Evolutionary conservation across 2,888 invertebrate genomes (phyloP), one percentile per base, ranked within the genome.

Genomic region (Chironomus tentans): DNA sequence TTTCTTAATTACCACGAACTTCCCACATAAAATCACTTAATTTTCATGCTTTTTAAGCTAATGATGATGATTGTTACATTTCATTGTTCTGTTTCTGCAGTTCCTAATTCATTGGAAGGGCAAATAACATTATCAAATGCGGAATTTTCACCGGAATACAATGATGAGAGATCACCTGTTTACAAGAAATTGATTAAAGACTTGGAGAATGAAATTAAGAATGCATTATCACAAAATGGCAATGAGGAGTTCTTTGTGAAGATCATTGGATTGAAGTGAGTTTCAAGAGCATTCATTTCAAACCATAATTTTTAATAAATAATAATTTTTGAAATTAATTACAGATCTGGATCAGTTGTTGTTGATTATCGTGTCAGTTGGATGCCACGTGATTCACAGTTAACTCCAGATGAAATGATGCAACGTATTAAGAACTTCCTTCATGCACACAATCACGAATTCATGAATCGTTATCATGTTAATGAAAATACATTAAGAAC

Each of bases 61-160:
- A 56, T 56, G n/a, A 18, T 56, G n/a, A 18, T 56, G 56, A 73
- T 76, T 78, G n/a, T 77, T 76, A 78, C 61, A 56, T 70, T 82
- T 38, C 15, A 56, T 18, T 56, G 6, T 56, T 15, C 56, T 18
- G 18, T 56, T 56, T 56, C 18, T 56, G 1, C 84, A 88, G 92
- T 93, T 78, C 90, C 91, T 72, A 85, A 88, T 80, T 89, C 90
- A 3, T 80, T 92, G 65, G 90, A 92, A 82, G 91, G 91, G 2
- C 86, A 88, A 79, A 81, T 92, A 76, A 87, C 83, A 77, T 86
- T 93, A 48, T 89, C 90, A 79, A 90, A 91, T 80, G 85, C 90
- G 79, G 86, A 88, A 65, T 92, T 87, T 82, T 85, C 85, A 10
- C 83, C 87, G 2, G 88, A 86, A 22, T 84, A 92, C 65, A 82